A percentile compares a stretch with the other conserved stretches of the same genome.
Conservation (phyloP, 2,113 vertebrate genomes). For the Burhinus bistriatus region DNA sequence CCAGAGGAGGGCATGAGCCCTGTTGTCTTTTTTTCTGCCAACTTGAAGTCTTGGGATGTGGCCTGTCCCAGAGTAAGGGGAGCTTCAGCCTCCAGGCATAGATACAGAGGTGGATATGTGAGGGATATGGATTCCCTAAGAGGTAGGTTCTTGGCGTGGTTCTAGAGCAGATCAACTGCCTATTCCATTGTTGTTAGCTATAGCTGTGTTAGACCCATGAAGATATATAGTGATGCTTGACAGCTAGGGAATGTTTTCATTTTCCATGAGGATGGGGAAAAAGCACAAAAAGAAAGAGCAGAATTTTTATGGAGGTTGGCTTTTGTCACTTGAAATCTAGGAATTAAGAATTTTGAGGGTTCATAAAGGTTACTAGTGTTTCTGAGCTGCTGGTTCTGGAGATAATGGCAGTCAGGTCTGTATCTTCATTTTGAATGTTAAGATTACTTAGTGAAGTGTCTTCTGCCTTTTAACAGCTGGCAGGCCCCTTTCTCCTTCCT, state of each 20-base stretch:
- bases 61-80: not conserved
- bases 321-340: not conserved
- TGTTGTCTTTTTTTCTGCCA: not conserved
- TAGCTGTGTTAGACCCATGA: not conserved
- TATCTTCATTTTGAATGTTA: not conserved
- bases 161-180: not conserved
- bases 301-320: not conserved
- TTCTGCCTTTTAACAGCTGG: not conserved
- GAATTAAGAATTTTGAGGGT: not conserved
- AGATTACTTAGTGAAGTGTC: not conserved
- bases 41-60: fast-evolving
- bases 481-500: not conserved
- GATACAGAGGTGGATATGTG: not conserved
- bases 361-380: not conserved
- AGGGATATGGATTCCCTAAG: not conserved
- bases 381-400: not conserved
- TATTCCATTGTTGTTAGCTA: not conserved
- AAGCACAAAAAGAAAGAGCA: not conserved
- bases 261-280: not conserved
- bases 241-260: not conserved
- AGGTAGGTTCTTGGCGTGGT: not conserved
- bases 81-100: not conserved
- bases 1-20: not conserved
- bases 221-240: not conserved
- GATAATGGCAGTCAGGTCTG: not conserved